Base-by-base conservation (phyloP, 2,888 invertebrate species). In the Synanthedon vespiformis region DNA sequence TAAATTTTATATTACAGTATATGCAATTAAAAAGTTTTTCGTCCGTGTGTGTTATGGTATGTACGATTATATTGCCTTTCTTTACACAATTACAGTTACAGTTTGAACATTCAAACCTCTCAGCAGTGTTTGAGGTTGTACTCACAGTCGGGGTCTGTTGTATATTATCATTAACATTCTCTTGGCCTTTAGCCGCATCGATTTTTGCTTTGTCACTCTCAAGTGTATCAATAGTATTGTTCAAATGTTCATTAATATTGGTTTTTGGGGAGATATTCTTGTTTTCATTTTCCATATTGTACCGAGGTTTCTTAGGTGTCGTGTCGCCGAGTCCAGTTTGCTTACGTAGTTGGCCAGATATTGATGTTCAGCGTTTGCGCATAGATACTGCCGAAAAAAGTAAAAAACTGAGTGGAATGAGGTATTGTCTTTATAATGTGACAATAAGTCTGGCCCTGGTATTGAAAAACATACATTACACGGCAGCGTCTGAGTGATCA, bases 361-460 rank as follows among this genome's bases (percentile, higher is more conserved):
- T 79, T 67, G 40, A 81, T 61, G 13, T 64, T 56, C 1, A 83
- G 65, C 1, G 50, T 53, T 51, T 61, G 58, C 0, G 81, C 83
- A 53, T 67, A 80, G 55, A 79, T 74, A 50, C 72, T 69, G 13
- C 83, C 82, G 57, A 80, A 84, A 65, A 76, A 84, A 40, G 83
- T 80, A 54, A 83, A 59, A n/a, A 84, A 62, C 61, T 84, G 83
- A 11, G 79, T 76, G 70, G 70, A 2, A 81, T 1, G n/a, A n/a
- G n/a, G 81, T 8, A 83, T 72, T 49, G 71, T 70, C 57, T 72
- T 77, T 18, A 18, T 74, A 0, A 82, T 80, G 18, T 18, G 18
- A 69, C 90, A 90, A 59, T 88, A 90, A 3, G 90, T 74, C 49
- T 81, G 64, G 0, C 89, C 88, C 44, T 70, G 72, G 62, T 87